These are phyloP conservation scores for Drosophila emarginata DNA, from an alignment of 2,888 invertebrate genomes.

Conservation along the genomic window DNA sequence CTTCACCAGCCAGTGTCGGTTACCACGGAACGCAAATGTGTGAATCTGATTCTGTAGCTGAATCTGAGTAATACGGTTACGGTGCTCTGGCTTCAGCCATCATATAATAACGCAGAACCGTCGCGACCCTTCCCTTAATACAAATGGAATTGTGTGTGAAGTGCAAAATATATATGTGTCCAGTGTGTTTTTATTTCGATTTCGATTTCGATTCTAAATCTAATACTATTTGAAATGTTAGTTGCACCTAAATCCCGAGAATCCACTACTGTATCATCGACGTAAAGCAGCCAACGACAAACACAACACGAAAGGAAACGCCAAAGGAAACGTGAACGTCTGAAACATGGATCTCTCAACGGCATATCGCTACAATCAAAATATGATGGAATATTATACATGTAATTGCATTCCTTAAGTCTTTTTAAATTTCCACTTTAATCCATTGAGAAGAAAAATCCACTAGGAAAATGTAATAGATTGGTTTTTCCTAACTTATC, in stretches of 20 bases:
- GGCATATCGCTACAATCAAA: conserved; percentile 97
- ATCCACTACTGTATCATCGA: background rate
- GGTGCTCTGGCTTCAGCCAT: conserved; percentile 15
- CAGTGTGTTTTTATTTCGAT: background rate
- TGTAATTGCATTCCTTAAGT: conserved; percentile 84
- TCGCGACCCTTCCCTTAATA: background rate
- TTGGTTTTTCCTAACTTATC: no score
- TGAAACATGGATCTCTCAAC: conserved; percentile 91
- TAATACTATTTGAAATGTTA: background rate
- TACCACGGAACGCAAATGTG: conserved; percentile 41
- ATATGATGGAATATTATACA: conserved; percentile 99
- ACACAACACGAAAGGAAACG: background rate
- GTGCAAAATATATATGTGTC: conserved; percentile 4
- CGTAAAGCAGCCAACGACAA: background rate
- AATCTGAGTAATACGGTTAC: conserved; percentile 38
- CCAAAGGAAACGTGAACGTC: background rate
- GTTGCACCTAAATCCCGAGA: background rate
- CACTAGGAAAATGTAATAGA: background rate
- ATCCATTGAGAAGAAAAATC: background rate
- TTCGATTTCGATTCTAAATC: background rate
- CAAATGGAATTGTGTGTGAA: conserved; percentile 10
- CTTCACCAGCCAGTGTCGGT: conserved; percentile 18
- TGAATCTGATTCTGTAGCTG: conserved; percentile 27
- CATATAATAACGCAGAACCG: conserved; percentile 11
- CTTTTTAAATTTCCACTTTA: no score